Evolutionary conservation across 2,797 vertebrate species (phyloP).

Genomic region (Artibeus lituratus): DNA sequence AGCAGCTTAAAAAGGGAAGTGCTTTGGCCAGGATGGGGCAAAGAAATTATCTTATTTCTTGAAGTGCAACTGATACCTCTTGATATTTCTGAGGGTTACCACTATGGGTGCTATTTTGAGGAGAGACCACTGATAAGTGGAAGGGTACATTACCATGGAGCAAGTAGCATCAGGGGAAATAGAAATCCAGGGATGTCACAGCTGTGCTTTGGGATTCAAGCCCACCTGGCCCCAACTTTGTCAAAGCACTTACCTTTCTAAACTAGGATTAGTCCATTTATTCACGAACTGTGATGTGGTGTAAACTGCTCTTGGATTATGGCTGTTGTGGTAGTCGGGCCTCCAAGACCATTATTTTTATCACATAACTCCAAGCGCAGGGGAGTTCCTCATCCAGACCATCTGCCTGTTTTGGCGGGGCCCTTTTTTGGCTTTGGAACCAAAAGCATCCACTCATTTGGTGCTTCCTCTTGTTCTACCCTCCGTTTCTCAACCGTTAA

Average conservation of each 20-base stretch:
- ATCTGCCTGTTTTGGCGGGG: slow-evolving; percentile 25
- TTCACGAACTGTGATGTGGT: slow-evolving; percentile 33
- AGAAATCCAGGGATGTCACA: background rate
- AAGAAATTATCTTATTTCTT: slow-evolving; percentile 10
- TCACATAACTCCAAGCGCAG: slow-evolving; percentile 38
- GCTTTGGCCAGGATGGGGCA: slow-evolving; percentile 29
- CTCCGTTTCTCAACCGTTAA: background rate
- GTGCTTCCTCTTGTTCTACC: slow-evolving; percentile 65
- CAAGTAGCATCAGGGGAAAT: background rate
- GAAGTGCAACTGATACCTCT: background rate
- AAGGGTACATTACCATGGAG: background rate
- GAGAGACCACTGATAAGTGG: background rate
- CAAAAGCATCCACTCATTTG: slow-evolving; percentile 61
- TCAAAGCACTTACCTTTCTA: slow-evolving; percentile 47
- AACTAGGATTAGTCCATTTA: background rate
- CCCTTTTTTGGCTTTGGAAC: slow-evolving; percentile 59
- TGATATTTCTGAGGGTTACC: background rate
- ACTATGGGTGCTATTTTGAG: slow-evolving; percentile 18
- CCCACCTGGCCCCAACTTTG: background rate
- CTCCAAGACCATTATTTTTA: slow-evolving; percentile 29
- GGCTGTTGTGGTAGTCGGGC: background rate
- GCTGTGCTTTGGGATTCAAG: slow-evolving; percentile 12
- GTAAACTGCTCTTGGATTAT: slow-evolving; percentile 18
- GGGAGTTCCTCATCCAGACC: slow-evolving; percentile 28
- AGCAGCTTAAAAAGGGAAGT: slow-evolving; percentile 45